Base-by-base conservation (phyloP, 2,797 vertebrate species). In the Euthynnus affinis region DNA sequence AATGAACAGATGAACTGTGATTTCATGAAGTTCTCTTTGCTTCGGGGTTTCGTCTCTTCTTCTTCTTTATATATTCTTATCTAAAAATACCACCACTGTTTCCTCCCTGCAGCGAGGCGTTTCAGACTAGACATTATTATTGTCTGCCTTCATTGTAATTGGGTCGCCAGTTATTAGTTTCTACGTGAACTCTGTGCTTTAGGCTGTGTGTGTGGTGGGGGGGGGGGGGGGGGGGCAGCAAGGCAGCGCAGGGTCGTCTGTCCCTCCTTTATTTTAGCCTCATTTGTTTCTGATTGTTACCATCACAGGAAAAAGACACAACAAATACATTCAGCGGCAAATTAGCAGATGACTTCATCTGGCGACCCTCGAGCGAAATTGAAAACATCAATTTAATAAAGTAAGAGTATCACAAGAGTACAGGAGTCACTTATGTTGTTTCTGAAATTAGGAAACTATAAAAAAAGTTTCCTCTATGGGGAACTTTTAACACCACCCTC, bases 101-200 rank as follows among this genome's bases (percentile, higher is more conserved):
- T 62, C 17, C n/a, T 0, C 65, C 81, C 71, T 15, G 53, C 25
- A 68, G 88, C 73, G 1, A 9, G 23, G 56, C 29, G 6, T 32
- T 32, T 81, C 80, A 71, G 68, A 77, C 53, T 80, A 64, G 72
- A 73, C 78, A 71, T 63, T 79, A 58, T 88, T 83, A 80, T 86
- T 60, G 84, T 83, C 81, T 75, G 67, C 83, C 75, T 83, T 71
- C 59, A 55, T 52, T 74, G 75, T 82, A 79, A 82, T 68, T 73
- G 80, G 73, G 76, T 83, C 74, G 61, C 20, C 37, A 3, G 73
- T 81, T 87, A 78, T 82, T 86, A 78, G 83, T 76, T 83, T 79
- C 63, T 66, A 44, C 74, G 34, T 71, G 84, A 70, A 81, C 70
- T 73, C 76, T 65, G 42, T 5, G 80, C 76, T 86, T 63, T 0